Evolutionary conservation across 2,797 vertebrate genomes (phyloP).

Genomic region (Bradypus variegatus): DNA sequence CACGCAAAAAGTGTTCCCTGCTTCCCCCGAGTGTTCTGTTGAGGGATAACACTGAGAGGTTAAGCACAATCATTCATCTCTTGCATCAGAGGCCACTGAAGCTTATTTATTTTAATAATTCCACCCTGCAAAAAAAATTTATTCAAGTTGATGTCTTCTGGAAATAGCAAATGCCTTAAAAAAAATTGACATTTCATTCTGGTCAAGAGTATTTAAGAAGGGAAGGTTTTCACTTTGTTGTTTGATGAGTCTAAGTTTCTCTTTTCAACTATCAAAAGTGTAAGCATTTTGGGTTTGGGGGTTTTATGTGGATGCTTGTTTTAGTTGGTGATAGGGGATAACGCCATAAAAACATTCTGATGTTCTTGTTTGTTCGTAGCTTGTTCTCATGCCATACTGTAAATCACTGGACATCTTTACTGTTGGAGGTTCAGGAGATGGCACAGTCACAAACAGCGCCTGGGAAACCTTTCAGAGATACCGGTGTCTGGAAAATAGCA

Average conservation of each 20-base stretch:
- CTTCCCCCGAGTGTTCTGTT: background rate
- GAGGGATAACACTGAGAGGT: fast-evolving
- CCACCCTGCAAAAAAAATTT: background rate
- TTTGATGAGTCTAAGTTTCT: background rate
- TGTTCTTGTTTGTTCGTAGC: conserved; percentile 71
- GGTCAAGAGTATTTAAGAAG: background rate
- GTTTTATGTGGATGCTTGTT: background rate
- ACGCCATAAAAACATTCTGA: background rate
- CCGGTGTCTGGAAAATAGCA: conserved; percentile 93
- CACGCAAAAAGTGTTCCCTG: background rate
- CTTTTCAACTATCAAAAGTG: background rate
- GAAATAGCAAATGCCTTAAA: background rate
- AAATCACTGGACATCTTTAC: conserved; percentile 93
- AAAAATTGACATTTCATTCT: background rate
- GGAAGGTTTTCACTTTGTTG: background rate
- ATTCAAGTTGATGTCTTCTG: background rate
- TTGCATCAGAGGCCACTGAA: background rate
- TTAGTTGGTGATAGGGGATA: fast-evolving
- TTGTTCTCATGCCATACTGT: conserved; percentile 95
- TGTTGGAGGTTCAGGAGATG: conserved; percentile 79
- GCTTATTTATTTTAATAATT: background rate
- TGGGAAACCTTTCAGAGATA: conserved; percentile 97
- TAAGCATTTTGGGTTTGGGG: background rate
- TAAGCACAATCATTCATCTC: background rate
- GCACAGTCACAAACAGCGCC: conserved; percentile 76